Conservation (phyloP, 2,113 vertebrate genomes). For the Romanogobio albipinnatus region DNA sequence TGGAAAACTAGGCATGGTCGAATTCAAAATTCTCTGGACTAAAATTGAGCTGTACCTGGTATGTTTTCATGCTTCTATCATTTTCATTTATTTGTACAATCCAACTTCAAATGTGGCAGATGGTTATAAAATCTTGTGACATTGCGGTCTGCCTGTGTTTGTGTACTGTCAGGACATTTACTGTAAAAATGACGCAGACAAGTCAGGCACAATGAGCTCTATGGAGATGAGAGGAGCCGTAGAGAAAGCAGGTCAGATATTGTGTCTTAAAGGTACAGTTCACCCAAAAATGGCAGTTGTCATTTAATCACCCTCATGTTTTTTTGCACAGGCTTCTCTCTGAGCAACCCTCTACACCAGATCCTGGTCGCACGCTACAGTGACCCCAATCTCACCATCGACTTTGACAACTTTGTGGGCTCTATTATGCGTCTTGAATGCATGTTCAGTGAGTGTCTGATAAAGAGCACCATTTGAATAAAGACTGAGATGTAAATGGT, state of each 20-base stretch:
- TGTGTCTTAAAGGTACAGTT: neutral
- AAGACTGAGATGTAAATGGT: neutral
- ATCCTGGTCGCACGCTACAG: conserved; percentile 76
- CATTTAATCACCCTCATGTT: neutral
- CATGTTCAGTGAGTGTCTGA: conserved; percentile 81
- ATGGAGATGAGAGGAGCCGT: conserved; percentile 86
- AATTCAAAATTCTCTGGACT: conserved; percentile 89
- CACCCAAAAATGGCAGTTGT: neutral
- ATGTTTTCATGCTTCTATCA: conserved; percentile 41
- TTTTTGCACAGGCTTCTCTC: conserved; percentile 77
- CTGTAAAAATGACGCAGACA: conserved; percentile 80
- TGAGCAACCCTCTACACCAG: conserved; percentile 81
- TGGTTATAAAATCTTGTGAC: neutral
- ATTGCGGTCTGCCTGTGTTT: neutral
- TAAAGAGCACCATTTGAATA: neutral
- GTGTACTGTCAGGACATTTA: conserved; percentile 74
- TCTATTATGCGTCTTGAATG: conserved; percentile 81
- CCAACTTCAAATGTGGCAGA: neutral
- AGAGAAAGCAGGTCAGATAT: conserved; percentile 76
- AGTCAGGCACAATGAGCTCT: conserved; percentile 83
- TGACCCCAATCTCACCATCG: conserved; percentile 68
- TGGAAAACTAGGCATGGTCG: conserved; percentile 83
- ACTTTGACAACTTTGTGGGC: conserved; percentile 83
- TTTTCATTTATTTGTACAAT: neutral
- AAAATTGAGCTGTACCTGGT: conserved; percentile 86